Base-by-base conservation (phyloP, 2,113 vertebrate species). In the Vanacampus margaritifer region DNA sequence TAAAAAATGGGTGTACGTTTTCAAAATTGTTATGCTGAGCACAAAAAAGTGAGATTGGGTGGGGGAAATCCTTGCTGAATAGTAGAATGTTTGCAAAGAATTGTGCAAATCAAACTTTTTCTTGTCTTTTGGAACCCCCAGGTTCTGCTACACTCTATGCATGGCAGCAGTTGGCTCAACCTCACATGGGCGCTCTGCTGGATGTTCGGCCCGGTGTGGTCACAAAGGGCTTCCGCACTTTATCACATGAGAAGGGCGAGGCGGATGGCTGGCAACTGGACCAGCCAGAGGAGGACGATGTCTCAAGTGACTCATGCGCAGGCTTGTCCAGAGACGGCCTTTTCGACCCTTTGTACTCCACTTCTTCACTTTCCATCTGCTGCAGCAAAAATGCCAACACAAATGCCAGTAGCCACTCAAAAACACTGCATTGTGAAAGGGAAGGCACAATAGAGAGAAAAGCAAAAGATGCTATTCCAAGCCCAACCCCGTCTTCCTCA, bases 101-200 rank as follows among this genome's bases (percentile, higher is more conserved):
- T 16, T 58, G 6, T 51, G 51, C 51, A 24, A 39, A 61, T 59
- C 17, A 23, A 26, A 26, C 24, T 46, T 24, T 69, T 39, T 48
- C 3, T 23, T 67, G 21, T 74, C 50, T 28, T 28, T 37, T 62
- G 65, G 1, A 1, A 19, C 41, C 28, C 5, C 5, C 87, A 99
- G 97, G 97, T 80, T 99, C 97, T 48, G 97, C 93, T 71, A 99
- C 97, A n/a, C 93, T 98, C 70, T 96, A 98, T 77, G 96, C 98
- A 13, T 99, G 97, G 97, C 97, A 99, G 89, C 97, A 96, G 91
- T 72, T 99, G 87, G 97, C 97, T 71, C 97, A 99, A 82, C 96
- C 97, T 78, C 94, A 99, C 87, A 92, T 99, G 28, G 97, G 96
- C 0, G 95, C 95, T 45, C 93, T 99, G 81, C 90, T 99, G 85